These are phyloP conservation scores for Bursaphelenchus mucronatus DNA, from an alignment of 1,140 invertebrate species.

Conservation along the genomic window DNA sequence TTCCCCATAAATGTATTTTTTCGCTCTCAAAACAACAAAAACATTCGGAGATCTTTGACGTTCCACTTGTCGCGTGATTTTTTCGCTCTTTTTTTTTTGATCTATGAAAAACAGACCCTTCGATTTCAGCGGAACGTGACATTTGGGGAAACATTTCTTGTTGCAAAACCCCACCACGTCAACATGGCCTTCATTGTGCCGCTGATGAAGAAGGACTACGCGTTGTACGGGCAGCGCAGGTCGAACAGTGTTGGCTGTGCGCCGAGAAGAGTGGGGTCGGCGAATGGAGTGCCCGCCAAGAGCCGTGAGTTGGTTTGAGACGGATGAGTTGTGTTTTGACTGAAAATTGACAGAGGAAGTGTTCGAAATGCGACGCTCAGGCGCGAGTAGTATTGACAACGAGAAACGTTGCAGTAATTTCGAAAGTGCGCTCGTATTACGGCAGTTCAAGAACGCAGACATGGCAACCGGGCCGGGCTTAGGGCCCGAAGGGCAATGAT, in stretches of 20 bases:
- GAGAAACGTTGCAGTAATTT: too few relatives aligned
- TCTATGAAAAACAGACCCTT: neutral
- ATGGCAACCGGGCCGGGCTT: too few relatives aligned
- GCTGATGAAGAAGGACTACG: conserved; percentile 27
- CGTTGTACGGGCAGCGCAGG: conserved; percentile 7
- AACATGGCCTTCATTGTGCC: conserved; percentile 30
- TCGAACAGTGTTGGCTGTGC: conserved; percentile 5
- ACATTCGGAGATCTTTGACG: neutral
- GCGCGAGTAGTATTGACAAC: too few relatives aligned
- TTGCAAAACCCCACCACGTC: neutral
- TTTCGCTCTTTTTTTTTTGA: neutral
- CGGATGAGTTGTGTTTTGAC: too few relatives aligned
- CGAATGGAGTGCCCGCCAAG: conserved; percentile 13
- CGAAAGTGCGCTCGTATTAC: too few relatives aligned
- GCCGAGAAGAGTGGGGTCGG: neutral
- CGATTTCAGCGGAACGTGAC: neutral
- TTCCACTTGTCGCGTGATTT: neutral
- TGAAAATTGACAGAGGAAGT: too few relatives aligned
- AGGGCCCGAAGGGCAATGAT: too few relatives aligned
- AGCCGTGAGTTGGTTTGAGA: neutral
- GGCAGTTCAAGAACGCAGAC: too few relatives aligned
- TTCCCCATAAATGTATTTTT: too few relatives aligned
- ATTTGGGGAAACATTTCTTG: neutral
- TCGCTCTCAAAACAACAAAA: too few relatives aligned
- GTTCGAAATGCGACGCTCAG: too few relatives aligned